phyloP scores from a whole-genome alignment of 2,113 vertebrate genomes.

The Lepus americanus region DNA sequence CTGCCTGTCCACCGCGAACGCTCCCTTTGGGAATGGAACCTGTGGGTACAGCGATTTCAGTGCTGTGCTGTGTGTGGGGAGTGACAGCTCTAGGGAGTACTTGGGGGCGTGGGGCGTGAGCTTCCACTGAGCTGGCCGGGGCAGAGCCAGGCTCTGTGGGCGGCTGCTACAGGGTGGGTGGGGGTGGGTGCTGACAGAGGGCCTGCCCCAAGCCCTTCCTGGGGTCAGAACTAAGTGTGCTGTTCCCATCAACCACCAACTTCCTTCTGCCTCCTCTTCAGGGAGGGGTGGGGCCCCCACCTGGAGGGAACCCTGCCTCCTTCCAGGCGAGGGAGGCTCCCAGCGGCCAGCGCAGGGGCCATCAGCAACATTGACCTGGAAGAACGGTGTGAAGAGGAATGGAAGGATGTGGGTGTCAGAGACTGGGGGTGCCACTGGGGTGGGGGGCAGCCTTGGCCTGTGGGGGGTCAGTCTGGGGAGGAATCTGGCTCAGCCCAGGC shows the following conservation, averaged over 20 bases:
- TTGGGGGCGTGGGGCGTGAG: background rate
- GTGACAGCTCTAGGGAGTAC: background rate
- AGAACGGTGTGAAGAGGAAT: conserved; percentile 8
- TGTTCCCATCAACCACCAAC: background rate
- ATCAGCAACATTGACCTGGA: background rate
- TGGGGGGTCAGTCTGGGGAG: background rate
- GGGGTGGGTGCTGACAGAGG: background rate
- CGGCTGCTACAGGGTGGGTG: background rate
- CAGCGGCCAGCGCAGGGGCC: conserved; percentile 33
- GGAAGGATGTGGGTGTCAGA: background rate
- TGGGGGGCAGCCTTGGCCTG: background rate
- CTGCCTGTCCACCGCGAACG: background rate
- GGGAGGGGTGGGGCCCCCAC: background rate
- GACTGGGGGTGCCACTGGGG: background rate
- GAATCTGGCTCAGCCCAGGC: background rate
- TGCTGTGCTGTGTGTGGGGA: conserved; percentile 7
- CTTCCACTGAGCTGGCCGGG: too few relatives aligned
- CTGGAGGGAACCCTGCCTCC: background rate
- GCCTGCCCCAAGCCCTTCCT: background rate
- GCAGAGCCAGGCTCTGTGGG: background rate
- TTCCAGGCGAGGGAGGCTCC: background rate
- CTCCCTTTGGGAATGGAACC: background rate
- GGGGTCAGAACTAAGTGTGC: background rate
- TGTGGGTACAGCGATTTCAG: conserved; percentile 69
- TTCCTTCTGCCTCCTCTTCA: background rate